These are phyloP conservation scores for Netelia virgata DNA, from an alignment of 2,888 invertebrate genomes.

Conservation along the genomic window DNA sequence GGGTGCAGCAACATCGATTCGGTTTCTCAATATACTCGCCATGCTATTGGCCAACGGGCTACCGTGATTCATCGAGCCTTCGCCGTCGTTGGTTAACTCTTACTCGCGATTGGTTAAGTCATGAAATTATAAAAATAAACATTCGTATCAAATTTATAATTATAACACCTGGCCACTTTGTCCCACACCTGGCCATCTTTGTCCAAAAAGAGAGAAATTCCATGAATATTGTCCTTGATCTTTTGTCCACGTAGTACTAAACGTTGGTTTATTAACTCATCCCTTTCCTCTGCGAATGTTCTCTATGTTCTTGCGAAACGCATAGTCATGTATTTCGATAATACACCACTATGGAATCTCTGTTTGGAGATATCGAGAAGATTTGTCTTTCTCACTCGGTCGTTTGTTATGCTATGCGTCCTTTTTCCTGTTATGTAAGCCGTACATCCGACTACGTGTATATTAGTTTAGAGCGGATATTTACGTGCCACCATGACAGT, in stretches of 20 bases:
- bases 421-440: conserved; percentile 6
- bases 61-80: not conserved
- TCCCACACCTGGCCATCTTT: not conserved
- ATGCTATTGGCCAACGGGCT: not conserved
- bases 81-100: not conserved
- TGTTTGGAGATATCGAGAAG: conserved; percentile 34
- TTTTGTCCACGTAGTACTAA: too few relatives aligned
- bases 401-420: conserved; percentile 14
- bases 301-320: not conserved
- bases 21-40: not conserved
- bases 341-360: conserved; percentile 23
- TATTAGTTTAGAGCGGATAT: conserved; percentile 27
- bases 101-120: too few relatives aligned
- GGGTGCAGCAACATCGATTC: not conserved
- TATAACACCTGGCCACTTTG: not conserved
- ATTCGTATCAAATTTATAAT: not conserved
- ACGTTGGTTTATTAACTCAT: conserved; percentile 17
- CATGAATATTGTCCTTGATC: too few relatives aligned
- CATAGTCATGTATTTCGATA: conserved; percentile 3
- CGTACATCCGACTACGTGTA: not conserved
- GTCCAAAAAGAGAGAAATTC: not conserved
- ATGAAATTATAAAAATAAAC: not conserved
- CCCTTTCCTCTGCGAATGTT: conserved; percentile 19
- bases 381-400: conserved; percentile 8
- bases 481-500: conserved; percentile 34